Evolutionary conservation across 2,797 vertebrate genomes (phyloP), one percentile per base, ranked within the genome.

Genomic region (Nannoperca obscura): DNA sequence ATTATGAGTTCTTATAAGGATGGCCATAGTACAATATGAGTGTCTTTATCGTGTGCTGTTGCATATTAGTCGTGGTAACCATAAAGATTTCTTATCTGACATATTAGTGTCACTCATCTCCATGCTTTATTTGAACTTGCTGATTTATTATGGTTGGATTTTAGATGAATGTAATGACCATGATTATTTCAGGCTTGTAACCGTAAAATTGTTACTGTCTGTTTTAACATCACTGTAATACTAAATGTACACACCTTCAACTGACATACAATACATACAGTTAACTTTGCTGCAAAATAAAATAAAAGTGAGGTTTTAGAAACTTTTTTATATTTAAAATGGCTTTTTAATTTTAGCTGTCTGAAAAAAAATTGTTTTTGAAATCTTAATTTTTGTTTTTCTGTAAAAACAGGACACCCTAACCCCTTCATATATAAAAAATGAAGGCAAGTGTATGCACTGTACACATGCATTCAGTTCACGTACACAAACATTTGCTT

Each of bases 71-170:
- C 82, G 52, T 62, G 74, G 65, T 38, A 67, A 75, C 24, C 63
- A 15, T 79, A 63, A 80, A 85, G 77, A 80, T 80, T 76, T 80
- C 61, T 76, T 78, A 80, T 66, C 71, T 80, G 60, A 74, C 50
- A 66, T 80, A 74, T 79, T 60, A 78, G 40, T 78, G 65, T 57
- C 50, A 71, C 40, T 83, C 60, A 65, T 78, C 54, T 75, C 27
- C n/a, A 30, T 46, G 20, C 9, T 69, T 85, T 38, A 36, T 47
- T 40, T 71, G 24, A 70, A 74, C 49, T 2, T 49, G 44, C 47
- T 72, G 72, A 79, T 78, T 68, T 74, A 71, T 67, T 63, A 32
- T 15, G 6, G 34, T 19, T 72, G 50, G 50, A 30, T 24, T 49
- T 52, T 54, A 72, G 32, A 62, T 60, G 0, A 68, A 17, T 58